phyloP scores from a whole-genome alignment of 1,140 invertebrate genomes.

The Atta colombica region DNA sequence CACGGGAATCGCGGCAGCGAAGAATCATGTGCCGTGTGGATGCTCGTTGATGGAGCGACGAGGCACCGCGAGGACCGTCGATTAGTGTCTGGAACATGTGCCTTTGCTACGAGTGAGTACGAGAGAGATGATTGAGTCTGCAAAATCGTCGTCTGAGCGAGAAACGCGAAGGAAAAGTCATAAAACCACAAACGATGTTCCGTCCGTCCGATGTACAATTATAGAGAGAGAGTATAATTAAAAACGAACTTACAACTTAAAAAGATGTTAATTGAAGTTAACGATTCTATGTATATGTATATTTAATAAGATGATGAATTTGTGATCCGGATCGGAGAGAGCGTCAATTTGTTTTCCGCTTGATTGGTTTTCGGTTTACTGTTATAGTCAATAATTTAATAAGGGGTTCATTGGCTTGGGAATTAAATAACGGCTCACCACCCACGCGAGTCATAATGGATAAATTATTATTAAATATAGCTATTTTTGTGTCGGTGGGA shows the following conservation, averaged over 20 bases:
- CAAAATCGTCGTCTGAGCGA: neutral
- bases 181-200: neutral
- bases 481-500: slow-evolving; percentile 11
- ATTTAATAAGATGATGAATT: neutral
- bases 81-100: slow-evolving; percentile 64
- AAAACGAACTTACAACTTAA: no score
- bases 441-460: slow-evolving; percentile 24
- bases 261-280: neutral
- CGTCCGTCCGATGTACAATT: neutral
- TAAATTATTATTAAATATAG: slow-evolving; percentile 42
- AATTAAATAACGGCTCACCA: slow-evolving; percentile 25
- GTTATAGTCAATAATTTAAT: slow-evolving; percentile 23
- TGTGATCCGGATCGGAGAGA: neutral
- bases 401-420: slow-evolving; percentile 24
- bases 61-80: slow-evolving; percentile 22
- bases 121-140: slow-evolving; percentile 4
- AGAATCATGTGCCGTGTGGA: slow-evolving; percentile 1
- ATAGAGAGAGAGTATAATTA: no score
- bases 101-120: slow-evolving; percentile 63
- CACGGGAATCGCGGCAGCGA: neutral
- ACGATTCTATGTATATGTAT: neutral
- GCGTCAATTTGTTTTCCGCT: neutral
- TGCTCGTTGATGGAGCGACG: slow-evolving; percentile 48
- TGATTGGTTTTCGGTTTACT: slow-evolving; percentile 6
- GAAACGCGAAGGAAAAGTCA: neutral